Evolutionary conservation across 2,797 vertebrate species (phyloP), one percentile per base, ranked within the genome.

Genomic region (Dallia pectoralis): DNA sequence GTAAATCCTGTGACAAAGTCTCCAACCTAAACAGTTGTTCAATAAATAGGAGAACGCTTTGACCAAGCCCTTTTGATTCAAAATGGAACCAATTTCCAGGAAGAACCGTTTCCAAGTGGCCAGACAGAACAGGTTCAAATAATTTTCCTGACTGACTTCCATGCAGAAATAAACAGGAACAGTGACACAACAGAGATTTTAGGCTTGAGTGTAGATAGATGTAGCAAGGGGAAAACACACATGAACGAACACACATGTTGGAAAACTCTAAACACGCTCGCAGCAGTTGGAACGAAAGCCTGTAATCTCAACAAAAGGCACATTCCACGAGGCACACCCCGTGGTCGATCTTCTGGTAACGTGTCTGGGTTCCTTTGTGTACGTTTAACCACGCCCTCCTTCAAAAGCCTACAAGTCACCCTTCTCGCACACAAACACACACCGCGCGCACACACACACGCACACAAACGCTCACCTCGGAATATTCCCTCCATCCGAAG

Each of bases 401-500:
- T n/a, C 32, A n/a, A 36, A 36, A 65, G 16, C 63, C 32, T n/a
- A 32, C 14, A n/a, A 33, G 12, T 33, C 62, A 33, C 15, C 36
- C n/a, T 14, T 36, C 44, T 27, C 56, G 62, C 19, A 22, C 53
- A 67, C 56, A 2, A 61, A 74, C 67, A 72, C 56, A 72, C 32
- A 61, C 22, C 36, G 53, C 7, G 51, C n/a, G 51, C n/a, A 76
- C 47, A 75, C 56, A 62, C 53, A 70, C 72, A 73, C 30, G 76
- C 2, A 36, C 61, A 67, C 5, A n/a, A 22, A 59, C 11, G 0
- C 6, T 83, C 93, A 99, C 97, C 97, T 99, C 97, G 0, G 97
- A 98, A 90, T 99, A 99, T 74, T 99, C 97, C 85, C 97, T 96
- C 97, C 97, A 99, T 91, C 97, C 97, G 86, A 99, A 98, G 92